phyloP scores from a whole-genome alignment of 2,113 vertebrate species.

The Tachysurus vachellii region DNA sequence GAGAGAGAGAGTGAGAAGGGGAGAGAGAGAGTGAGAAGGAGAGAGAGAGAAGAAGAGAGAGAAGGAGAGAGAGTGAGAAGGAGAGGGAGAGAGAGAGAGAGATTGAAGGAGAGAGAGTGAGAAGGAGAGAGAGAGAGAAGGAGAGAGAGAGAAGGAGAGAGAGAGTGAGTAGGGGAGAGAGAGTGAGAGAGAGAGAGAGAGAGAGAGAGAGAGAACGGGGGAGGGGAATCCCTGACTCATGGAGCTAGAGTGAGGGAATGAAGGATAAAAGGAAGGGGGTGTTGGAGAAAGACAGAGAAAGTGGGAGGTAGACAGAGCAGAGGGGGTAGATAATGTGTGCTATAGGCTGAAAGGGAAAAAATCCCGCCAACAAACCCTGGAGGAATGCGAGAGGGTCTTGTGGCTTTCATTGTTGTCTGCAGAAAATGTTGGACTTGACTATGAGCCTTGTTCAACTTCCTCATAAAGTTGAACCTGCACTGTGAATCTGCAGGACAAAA shows the following conservation, averaged over 20 bases:
- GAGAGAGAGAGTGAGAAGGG: no score
- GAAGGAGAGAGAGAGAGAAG: no score
- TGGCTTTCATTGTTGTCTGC: conserved; percentile 70
- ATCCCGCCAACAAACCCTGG: conserved; percentile 60
- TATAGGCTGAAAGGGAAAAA: conserved; percentile 60
- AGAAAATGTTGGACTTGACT: conserved; percentile 64
- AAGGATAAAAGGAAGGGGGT: conserved; percentile 40
- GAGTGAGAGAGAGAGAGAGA: neutral
- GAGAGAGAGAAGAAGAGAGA: no score
- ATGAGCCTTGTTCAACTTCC: neutral
- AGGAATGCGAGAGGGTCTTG: conserved; percentile 69
- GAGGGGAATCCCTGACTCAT: conserved; percentile 19
- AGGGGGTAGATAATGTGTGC: conserved; percentile 29
- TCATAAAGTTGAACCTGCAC: neutral
- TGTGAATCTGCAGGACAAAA: neutral
- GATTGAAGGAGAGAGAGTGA: no score
- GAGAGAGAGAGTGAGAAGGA: no score
- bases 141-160: neutral
- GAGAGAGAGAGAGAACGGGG: neutral
- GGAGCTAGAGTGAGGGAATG: conserved; percentile 5
- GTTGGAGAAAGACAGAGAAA: neutral
- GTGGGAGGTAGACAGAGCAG: neutral
- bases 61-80: no score
- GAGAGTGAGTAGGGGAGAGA: no score
- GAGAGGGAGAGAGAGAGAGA: no score